phyloP scores from a whole-genome alignment of 2,797 vertebrate species.

The Petrocephalus sullivani region DNA sequence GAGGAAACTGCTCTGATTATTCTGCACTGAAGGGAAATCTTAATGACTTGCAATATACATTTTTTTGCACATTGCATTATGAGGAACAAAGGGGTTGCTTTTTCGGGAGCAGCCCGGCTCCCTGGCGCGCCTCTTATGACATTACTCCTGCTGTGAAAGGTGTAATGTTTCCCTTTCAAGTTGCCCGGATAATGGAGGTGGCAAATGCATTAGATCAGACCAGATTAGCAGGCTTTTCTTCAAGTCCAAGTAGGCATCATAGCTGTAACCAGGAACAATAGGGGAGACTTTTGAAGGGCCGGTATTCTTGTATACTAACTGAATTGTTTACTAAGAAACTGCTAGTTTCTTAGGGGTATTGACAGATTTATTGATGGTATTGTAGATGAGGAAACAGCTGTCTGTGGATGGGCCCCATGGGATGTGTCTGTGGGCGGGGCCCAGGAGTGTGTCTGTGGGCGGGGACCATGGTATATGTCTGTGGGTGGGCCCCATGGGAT shows the following conservation, averaged over 20 bases:
- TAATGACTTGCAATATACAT: neutral
- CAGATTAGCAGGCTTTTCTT: neutral
- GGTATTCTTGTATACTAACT: neutral
- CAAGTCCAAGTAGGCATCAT: neutral
- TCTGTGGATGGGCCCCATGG: neutral
- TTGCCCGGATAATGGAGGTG: neutral
- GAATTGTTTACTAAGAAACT: neutral
- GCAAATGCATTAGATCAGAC: neutral
- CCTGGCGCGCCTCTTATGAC: neutral
- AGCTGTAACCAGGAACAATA: neutral
- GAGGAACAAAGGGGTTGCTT: neutral
- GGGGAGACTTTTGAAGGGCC: neutral
- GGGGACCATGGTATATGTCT: neutral
- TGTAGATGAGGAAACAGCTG: neutral
- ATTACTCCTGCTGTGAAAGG: neutral
- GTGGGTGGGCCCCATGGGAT: neutral
- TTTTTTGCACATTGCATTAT: neutral
- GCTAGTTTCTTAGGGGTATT: neutral
- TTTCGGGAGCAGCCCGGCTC: neutral
- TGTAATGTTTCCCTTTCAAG: conserved; percentile 5
- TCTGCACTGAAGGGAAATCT: neutral
- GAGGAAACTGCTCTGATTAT: too few species aligned
- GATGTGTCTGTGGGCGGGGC: neutral
- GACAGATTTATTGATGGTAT: neutral
- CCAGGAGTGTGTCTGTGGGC: neutral